Base-by-base conservation (phyloP, 2,888 invertebrate species). In the Xanthostigma xanthostigma region DNA sequence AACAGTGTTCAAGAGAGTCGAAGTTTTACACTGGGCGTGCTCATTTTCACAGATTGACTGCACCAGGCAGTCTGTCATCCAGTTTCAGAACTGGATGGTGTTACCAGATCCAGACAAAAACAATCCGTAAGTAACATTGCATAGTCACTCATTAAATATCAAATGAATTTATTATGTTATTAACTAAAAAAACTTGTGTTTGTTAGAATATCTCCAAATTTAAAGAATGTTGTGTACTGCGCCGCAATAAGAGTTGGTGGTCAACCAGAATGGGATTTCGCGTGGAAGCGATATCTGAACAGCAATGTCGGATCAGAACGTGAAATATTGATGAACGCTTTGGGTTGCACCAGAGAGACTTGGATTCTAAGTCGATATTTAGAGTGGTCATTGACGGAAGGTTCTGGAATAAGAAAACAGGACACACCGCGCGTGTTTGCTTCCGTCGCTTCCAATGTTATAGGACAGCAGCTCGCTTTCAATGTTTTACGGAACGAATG, bases 241-340 rank as follows among this genome's bases (percentile, higher is more conserved):
- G 81, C 85, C 2, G 92, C 88, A 0, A 79, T 95, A 8, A 75
- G 80, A 49, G 77, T 83, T 9, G 94, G 94, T 1, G 84, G 85
- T 0, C 81, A 85, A 54, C 71, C 75, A 1, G 91, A 92, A 61
- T 95, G 94, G 94, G 78, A 86, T 53, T 94, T 93, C 63, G 83
- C 85, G 1, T 91, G 89, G 79, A 73, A 84, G 43, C 73, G 84
- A 35, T 93, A 87, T 62, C 63, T 76, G 37, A 76, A 75, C 4
- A 79, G 87, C 2, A 82, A 82, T 53, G 81, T 88, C 0, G 88
- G 88, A 0, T 81, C 85, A 0, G 93, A 94, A 63, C 79, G 88
- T 57, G 84, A 84, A 54, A 70, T 83, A 9, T 67, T 94, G 9
- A 70, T 93, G 11, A 75, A 74, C 8, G 83, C 88, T 0, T 68